phyloP scores from a whole-genome alignment of 2,888 invertebrate species.

The Stenchaetothrips biformis region DNA sequence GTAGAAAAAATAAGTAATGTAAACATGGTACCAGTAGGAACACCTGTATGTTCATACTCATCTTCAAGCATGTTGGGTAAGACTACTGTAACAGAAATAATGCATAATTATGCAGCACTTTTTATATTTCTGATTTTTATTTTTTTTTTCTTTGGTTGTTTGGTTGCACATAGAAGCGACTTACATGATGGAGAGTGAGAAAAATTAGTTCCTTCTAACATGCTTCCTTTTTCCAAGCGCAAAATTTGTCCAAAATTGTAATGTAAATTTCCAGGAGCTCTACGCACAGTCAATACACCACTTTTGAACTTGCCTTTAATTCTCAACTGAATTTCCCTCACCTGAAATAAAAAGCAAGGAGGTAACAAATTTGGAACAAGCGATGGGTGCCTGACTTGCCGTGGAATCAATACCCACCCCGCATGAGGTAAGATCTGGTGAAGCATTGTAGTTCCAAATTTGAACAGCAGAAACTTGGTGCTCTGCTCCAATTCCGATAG shows the following conservation, averaged over 20 bases:
- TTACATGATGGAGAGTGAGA: constrained; percentile 31
- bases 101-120: background rate
- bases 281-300: constrained; percentile 55
- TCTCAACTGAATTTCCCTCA: constrained; percentile 32
- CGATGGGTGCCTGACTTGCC: background rate
- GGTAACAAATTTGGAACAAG: constrained; percentile 9
- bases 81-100: background rate
- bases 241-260: constrained; percentile 72
- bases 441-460: constrained; percentile 79
- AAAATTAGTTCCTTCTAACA: constrained; percentile 21
- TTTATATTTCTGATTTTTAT: background rate
- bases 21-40: constrained; percentile 65
- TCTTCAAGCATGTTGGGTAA: constrained; percentile 36
- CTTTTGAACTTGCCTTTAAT: constrained; percentile 33
- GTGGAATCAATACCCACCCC: constrained; percentile 50
- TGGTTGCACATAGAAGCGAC: background rate
- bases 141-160: too few relatives aligned
- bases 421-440: constrained; percentile 60
- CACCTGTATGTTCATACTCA: constrained; percentile 46
- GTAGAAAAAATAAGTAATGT: constrained; percentile 73
- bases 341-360: constrained; percentile 21
- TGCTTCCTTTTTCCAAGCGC: constrained; percentile 35
- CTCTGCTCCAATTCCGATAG: constrained; percentile 41
- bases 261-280: constrained; percentile 69
- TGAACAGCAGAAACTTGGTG: constrained; percentile 48